Base-by-base conservation (phyloP, 2,888 invertebrate genomes). In the Coleophora flavipennella region DNA sequence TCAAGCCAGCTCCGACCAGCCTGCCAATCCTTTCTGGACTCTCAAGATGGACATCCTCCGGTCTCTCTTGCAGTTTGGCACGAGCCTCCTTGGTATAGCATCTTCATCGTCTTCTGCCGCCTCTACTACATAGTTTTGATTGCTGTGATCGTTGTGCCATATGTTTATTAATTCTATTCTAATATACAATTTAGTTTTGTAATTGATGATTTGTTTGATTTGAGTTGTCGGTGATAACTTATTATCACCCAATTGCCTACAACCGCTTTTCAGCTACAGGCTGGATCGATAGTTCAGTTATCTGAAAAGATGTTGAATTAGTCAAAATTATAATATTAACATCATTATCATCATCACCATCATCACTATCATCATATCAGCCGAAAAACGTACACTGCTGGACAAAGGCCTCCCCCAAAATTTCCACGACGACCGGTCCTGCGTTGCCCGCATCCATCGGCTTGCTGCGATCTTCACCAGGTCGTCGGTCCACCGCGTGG, bases 11-110 rank as follows among this genome's bases (percentile, higher is more conserved):
- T 20, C 35, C 11, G 7, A 29, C 31, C 32, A 14, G 33, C 8
- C 4, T 20, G 26, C 20, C 11, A 38, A 33, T 28, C 32, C 20
- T 40, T 42, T 76, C 2, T 69, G 66, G 72, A 67, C 66, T 3
- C 49, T 84, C 12, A 79, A 79, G 58, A 57, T 75, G 63, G 75
- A 73, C 51, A 53, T 83, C 37, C 40, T 80, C 8, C 60, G 75
- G 13, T 74, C 83, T 0, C 0, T 76, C 7, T 49, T 83, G 1
- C 74, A 74, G 48, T 78, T 80, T 46, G 67, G 60, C 1, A 66
- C 75, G 33, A 71, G 63, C 43, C 29, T 81, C 25, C n/a, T 76
- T 0, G 76, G 73, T 0, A 37, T 70, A 13, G 73, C 77, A 0
- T 80, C 79, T 0, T 58, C 76, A 0, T 49, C 64, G 3, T 59